Base-by-base conservation (phyloP, 92 coral and sea anemone species). In the Actinostola sp. region DNA sequence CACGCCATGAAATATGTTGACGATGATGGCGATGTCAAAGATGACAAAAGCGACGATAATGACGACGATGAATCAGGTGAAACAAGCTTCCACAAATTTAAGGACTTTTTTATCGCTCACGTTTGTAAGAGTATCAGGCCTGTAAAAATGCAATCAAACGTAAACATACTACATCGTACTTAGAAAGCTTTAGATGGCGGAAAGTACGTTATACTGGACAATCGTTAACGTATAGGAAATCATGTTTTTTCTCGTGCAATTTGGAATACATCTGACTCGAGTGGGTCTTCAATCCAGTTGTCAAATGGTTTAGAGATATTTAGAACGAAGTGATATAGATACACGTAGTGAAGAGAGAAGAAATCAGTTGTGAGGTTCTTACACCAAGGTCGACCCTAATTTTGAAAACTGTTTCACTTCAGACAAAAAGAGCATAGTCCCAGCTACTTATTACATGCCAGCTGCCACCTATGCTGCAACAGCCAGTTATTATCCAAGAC, bases 401-500 rank as follows among this genome's bases (percentile, higher is more conserved):
- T 41, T 41, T 48, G 16, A 48, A 13, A 3, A 3, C 2, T 48
- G n/a, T 48, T 48, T n/a, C 21, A 23, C 19, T 68, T 24, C 45
- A 84, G 89, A 72, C 1, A 84, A 84, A 49, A 84, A 77, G 71
- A 77, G 68, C 74, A 49, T 41, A 15, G 80, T 84, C 19, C 89
- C 89, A 14, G 59, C 59, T 25, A 53, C 31, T 20, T 25, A 53
- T 13, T 66, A 45, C 11, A 1, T 41, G 3, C 33, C 80, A n/a
- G 82, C 78, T 2, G 84, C 59, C 30, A 53, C 59, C 7, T 25
- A 79, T 42, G 83, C 67, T 31, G 87, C 75, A 8, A 60, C 84
- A 14, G 79, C 88, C 11, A 31, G 53, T 24, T 80, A 56, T 61
- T 80, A 76, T 65, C 82, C 93, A 33, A 66, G 33, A 48, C 82